These are phyloP conservation scores for Pristionchus maxplancki DNA, from an alignment of 2,888 invertebrate genomes.

Conservation along the genomic window DNA sequence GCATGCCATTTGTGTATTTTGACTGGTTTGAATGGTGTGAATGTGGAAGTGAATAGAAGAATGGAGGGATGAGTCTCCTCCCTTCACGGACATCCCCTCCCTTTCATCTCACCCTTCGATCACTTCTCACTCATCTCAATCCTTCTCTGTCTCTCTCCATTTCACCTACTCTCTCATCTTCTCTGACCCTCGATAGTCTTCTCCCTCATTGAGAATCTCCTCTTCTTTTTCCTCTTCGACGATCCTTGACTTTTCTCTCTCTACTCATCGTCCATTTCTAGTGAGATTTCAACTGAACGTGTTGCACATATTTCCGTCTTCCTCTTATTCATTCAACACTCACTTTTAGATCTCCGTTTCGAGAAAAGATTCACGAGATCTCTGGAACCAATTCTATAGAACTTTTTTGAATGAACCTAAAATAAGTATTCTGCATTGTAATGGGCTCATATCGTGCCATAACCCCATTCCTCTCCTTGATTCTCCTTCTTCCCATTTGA, in stretches of 20 bases:
- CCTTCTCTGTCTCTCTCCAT: constrained; percentile 35
- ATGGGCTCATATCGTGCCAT: not conserved
- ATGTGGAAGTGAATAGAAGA: not conserved
- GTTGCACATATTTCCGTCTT: constrained; percentile 10
- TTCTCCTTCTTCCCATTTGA: constrained; percentile 3
- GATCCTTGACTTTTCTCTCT: constrained; percentile 1
- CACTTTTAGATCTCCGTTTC: not conserved
- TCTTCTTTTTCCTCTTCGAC: not conserved
- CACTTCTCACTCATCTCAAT: constrained; percentile 24
- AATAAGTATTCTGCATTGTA: not conserved
- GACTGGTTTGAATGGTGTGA: not conserved
- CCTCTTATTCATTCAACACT: constrained; percentile 3
- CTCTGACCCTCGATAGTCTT: not conserved
- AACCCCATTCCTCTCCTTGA: not conserved
- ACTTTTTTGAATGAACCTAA: not conserved
- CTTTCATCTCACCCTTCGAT: not conserved
- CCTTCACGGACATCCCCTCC: not conserved
- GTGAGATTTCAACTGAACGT: not conserved
- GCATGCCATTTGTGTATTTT: constrained; percentile 34
- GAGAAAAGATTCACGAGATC: not conserved
- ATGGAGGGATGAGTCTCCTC: not conserved
- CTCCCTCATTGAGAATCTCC: not conserved
- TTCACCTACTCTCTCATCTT: constrained; percentile 11
- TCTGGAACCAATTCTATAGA: not conserved
- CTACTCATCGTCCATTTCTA: not conserved